A percentile compares a stretch with the other conserved stretches of the same genome.
phyloP scores from a whole-genome alignment of 2,888 invertebrate genomes.

The Geophilus truncorum region DNA sequence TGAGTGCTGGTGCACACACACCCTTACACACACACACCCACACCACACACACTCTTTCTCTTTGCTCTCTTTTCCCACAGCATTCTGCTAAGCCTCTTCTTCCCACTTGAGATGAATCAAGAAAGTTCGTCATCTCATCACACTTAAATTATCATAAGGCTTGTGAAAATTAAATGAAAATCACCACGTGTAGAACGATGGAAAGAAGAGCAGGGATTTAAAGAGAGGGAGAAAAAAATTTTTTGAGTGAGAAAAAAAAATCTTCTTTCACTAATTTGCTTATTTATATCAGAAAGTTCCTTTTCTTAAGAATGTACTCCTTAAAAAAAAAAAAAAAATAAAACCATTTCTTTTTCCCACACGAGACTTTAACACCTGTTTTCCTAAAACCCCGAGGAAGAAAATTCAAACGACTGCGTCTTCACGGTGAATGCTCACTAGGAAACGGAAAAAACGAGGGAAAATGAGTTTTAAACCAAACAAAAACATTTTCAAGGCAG shows the following conservation, averaged over 20 bases:
- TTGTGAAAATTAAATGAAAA: constrained; percentile 12
- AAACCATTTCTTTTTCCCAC: background rate
- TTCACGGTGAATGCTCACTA: background rate
- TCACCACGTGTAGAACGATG: background rate
- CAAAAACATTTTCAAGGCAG: background rate
- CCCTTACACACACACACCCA: no score
- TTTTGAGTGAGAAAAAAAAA: background rate
- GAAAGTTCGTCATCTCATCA: constrained; percentile 12
- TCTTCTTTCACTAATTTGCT: background rate
- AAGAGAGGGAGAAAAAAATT: background rate
- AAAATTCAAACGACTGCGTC: background rate
- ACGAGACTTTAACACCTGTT: background rate
- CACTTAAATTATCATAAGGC: constrained; percentile 12
- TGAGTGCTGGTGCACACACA: background rate
- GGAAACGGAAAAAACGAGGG: background rate
- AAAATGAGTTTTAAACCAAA: background rate
- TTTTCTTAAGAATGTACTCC: background rate
- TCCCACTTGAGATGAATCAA: constrained; percentile 10
- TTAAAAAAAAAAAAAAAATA: background rate
- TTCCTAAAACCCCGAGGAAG: background rate
- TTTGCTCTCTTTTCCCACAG: background rate
- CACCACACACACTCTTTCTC: background rate
- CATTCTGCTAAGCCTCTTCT: background rate
- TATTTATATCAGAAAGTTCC: background rate
- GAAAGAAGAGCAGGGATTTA: no score